A percentile compares a stretch with the other conserved stretches of the same genome.
Evolutionary conservation across 2,888 invertebrate species (phyloP).

Genomic region (Holacanthella duospinosa): DNA sequence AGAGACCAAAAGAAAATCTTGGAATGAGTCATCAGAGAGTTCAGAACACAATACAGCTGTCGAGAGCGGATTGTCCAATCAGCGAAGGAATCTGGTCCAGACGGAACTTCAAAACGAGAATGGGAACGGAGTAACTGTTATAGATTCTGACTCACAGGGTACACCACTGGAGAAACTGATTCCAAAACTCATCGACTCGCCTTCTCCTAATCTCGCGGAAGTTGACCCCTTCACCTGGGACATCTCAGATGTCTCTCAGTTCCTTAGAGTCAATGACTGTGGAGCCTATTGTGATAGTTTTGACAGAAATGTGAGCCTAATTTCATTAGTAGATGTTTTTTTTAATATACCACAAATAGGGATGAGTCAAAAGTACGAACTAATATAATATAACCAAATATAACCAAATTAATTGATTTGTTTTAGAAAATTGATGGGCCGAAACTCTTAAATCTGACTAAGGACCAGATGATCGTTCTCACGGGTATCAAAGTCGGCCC

Average conservation of each 20-base stretch:
- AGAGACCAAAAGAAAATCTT: not conserved
- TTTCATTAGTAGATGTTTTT: constrained; percentile 1
- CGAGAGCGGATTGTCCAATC: not conserved
- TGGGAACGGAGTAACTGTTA: not conserved
- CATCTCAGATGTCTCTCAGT: constrained; percentile 74
- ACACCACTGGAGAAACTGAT: not conserved
- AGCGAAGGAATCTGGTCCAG: too few relatives aligned
- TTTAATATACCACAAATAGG: not conserved
- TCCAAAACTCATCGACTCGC: not conserved
- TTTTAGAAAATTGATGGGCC: constrained; percentile 67
- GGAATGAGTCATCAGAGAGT: not conserved
- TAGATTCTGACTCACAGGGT: not conserved
- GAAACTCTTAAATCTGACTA: constrained; percentile 64
- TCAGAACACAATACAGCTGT: not conserved
- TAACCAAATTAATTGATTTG: too few relatives aligned
- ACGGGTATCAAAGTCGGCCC: constrained; percentile 91
- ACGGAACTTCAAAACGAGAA: not conserved
- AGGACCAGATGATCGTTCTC: constrained; percentile 80
- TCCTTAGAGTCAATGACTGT: constrained; percentile 76
- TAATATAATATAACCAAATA: too few relatives aligned
- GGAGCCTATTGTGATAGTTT: constrained; percentile 53
- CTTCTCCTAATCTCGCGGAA: not conserved
- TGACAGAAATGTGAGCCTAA: constrained; percentile 45
- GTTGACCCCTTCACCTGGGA: constrained; percentile 49
- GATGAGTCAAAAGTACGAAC: too few relatives aligned